Evolutionary conservation across 1,140 invertebrate species (phyloP).

Genomic region (Drosophila ercepeae): DNA sequence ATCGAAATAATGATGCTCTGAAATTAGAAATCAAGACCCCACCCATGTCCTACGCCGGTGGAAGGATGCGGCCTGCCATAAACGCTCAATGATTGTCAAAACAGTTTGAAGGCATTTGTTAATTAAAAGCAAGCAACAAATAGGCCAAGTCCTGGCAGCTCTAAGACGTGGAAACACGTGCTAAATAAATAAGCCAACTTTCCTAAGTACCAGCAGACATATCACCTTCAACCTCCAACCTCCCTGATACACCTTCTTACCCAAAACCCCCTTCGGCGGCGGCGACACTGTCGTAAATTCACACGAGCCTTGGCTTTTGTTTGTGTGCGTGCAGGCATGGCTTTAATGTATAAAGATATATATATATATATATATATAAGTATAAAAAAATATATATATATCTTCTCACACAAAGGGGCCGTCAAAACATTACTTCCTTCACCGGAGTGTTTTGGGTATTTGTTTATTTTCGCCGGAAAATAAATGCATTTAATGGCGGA

Average conservation of each 20-base stretch:
- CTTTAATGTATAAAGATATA: slow-evolving; percentile 49
- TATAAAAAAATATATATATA: neutral
- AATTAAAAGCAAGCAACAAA: slow-evolving; percentile 56
- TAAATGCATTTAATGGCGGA: slow-evolving; percentile 64
- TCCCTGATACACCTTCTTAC: neutral
- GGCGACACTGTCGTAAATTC: slow-evolving; percentile 46
- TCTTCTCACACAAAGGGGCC: slow-evolving; percentile 25
- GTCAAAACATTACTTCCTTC: slow-evolving; percentile 51
- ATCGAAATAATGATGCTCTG: neutral
- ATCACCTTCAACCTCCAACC: neutral
- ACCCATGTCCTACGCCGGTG: neutral
- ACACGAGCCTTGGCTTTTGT: slow-evolving; percentile 16
- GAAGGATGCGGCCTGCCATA: slow-evolving; percentile 21
- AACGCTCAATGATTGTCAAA: slow-evolving; percentile 36
- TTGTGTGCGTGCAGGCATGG: slow-evolving; percentile 21
- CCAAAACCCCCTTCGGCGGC: slow-evolving; percentile 3
- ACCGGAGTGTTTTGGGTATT: slow-evolving; percentile 42
- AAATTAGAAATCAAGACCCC: neutral
- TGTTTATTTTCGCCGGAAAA: slow-evolving; percentile 64
- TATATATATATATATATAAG: slow-evolving; percentile 1
- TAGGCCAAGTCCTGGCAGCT: slow-evolving; percentile 17
- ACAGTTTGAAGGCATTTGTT: slow-evolving; percentile 56
- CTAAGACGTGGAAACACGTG: slow-evolving; percentile 38
- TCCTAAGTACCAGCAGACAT: slow-evolving; percentile 46
- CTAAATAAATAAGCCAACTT: slow-evolving; percentile 48